phyloP scores from a whole-genome alignment of 2,888 invertebrate genomes.

The Euplexia lucipara region DNA sequence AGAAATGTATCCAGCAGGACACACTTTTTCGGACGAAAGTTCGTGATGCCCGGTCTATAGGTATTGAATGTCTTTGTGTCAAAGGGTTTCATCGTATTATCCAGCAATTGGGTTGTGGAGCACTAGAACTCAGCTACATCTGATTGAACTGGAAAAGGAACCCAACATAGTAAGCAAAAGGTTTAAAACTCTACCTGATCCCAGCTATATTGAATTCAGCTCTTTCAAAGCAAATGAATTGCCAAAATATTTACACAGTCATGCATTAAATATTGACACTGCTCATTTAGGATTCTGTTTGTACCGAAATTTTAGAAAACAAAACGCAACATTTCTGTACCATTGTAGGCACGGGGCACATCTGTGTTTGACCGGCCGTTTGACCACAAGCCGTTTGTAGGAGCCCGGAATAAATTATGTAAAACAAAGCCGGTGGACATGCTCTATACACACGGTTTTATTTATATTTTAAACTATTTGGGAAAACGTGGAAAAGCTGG shows the following conservation, averaged over 20 bases:
- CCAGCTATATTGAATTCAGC: background rate
- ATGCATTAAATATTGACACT: constrained; percentile 28
- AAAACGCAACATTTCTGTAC: constrained; percentile 31
- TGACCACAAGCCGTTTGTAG: constrained; percentile 47
- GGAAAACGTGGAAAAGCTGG: background rate
- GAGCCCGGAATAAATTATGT: constrained; percentile 70
- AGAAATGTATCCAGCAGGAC: no score
- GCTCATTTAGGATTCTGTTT: constrained; percentile 44
- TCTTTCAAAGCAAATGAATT: constrained; percentile 1
- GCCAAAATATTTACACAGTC: constrained; percentile 5
- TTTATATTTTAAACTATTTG: constrained; percentile 54
- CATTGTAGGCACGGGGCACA: constrained; percentile 33
- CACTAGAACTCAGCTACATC: background rate
- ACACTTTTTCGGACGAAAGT: no score
- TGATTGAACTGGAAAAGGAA: no score
- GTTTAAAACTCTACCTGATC: no score
- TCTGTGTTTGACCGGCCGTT: constrained; percentile 53
- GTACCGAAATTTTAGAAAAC: constrained; percentile 23
- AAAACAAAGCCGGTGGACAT: constrained; percentile 61
- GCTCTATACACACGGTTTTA: constrained; percentile 51
- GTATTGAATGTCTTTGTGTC: no score
- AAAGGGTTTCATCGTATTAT: no score
- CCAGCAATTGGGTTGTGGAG: background rate
- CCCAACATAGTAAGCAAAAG: no score
- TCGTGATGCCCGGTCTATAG: no score